Conservation (phyloP, 2,797 vertebrate genomes). For the Amphiprion clarkii region DNA sequence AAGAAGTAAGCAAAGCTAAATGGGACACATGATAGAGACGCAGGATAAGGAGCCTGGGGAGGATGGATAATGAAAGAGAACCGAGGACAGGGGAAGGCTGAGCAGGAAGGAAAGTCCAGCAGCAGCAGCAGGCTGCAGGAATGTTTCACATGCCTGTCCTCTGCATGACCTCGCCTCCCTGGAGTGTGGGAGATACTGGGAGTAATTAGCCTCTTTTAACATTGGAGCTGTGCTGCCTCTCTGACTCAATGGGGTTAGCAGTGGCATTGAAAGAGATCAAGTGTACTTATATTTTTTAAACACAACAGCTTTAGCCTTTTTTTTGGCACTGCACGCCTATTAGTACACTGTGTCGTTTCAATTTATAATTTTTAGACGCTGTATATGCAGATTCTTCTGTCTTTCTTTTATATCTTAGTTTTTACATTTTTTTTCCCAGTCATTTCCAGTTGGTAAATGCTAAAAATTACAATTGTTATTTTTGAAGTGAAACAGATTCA, state of each 20-base stretch:
- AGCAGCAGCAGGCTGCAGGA: constrained; percentile 89
- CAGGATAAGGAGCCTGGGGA: constrained; percentile 73
- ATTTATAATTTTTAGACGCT: background rate
- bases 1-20: constrained; percentile 38
- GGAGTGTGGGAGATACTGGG: constrained; percentile 97
- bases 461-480: constrained; percentile 87
- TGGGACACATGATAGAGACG: constrained; percentile 66
- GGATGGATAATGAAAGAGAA: constrained; percentile 77
- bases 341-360: background rate
- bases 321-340: background rate
- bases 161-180: constrained; percentile 94
- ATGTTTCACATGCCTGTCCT: constrained; percentile 95
- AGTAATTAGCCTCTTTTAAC: constrained; percentile 97
- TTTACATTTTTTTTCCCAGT: constrained; percentile 56
- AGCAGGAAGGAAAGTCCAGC: constrained; percentile 82
- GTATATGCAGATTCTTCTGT: constrained; percentile 17
- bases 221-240: constrained; percentile 91
- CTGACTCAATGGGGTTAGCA: constrained; percentile 92
- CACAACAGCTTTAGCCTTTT: constrained; percentile 58
- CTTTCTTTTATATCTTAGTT: constrained; percentile 86
- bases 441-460: constrained; percentile 84
- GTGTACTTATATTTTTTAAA: constrained; percentile 84
- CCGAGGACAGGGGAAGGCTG: constrained; percentile 62
- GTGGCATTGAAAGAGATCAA: constrained; percentile 94
- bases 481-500: constrained; percentile 84